A percentile compares a stretch with the other conserved stretches of the same genome.
Conservation (phyloP, 2,113 vertebrate genomes). For the Halcyon senegalensis region DNA sequence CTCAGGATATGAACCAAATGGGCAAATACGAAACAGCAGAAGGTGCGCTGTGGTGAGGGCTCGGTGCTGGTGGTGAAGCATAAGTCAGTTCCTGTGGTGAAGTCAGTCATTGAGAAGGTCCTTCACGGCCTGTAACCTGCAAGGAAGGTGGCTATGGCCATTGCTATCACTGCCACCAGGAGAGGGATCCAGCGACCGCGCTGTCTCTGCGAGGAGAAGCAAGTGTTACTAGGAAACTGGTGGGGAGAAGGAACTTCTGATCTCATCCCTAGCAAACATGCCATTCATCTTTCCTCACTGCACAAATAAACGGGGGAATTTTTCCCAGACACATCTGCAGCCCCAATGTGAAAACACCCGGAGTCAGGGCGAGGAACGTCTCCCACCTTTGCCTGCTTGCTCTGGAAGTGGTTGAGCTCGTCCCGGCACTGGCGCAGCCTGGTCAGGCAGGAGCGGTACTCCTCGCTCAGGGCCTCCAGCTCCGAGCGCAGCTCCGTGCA, state of each 20-base stretch:
- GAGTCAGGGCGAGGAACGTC: neutral
- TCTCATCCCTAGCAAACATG: fast-evolving
- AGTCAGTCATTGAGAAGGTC: neutral
- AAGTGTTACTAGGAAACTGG: neutral
- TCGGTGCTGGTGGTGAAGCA: neutral
- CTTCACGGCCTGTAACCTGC: conserved; percentile 41
- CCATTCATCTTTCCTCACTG: fast-evolving
- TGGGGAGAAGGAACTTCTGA: neutral
- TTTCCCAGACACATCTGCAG: neutral
- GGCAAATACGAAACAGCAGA: neutral
- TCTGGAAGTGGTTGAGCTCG: conserved; percentile 74
- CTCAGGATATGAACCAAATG: neutral
- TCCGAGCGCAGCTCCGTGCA: conserved; percentile 83
- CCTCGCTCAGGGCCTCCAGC: conserved; percentile 81
- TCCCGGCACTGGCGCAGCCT: conserved; percentile 84
- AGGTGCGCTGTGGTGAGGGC: fast-evolving
- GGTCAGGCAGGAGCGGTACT: conserved; percentile 82
- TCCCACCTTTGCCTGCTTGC: conserved; percentile 62
- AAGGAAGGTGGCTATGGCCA: conserved; percentile 62
- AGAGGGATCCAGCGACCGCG: conserved; percentile 61
- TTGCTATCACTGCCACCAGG: conserved; percentile 45
- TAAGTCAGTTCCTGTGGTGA: neutral
- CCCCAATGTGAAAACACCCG: fast-evolving
- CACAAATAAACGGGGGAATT: neutral
- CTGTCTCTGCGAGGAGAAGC: conserved; percentile 56